Base-by-base conservation (phyloP, 2,113 vertebrate genomes). In the Myiopsitta monachus region DNA sequence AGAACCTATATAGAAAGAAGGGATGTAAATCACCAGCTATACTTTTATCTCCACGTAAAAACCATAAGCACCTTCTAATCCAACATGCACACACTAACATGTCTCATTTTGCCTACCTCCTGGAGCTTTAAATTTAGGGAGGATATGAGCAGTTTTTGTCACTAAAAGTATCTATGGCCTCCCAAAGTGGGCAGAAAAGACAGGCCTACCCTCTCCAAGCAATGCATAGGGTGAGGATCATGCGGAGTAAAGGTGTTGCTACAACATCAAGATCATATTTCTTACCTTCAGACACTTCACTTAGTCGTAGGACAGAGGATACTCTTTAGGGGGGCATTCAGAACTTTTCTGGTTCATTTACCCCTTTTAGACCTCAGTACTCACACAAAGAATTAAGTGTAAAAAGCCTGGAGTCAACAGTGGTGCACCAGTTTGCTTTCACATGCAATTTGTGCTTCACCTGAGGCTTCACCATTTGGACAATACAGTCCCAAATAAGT, bases 191-290 rank as follows among this genome's bases (percentile, higher is more conserved):
- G 49, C 13, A 49, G 16, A 19, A 16, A 63, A 14, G 31, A 14
- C 28, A 67, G 51, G 55, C 7, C 12, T 28, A 27, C 18, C 18
- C 23, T 23, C 18, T 14, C 67, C 43, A 87, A 70, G 26, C 27
- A 83, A 31, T 0, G 9, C 46, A 70, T 0, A 36, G 30, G 14
- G 51, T 10, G 28, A 72, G 11, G 14, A 38, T 33, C 39, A 46
- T 1, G 26, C 11, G 46, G 36, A 77, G 12, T 26, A 24, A 22
- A 15, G 12, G 27, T 11, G 11, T 36, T 75, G 41, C 64, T 54
- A 7, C 3, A n/a, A 8, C 4, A 36, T 9, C 21, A 31, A 76
- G 33, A 22, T 27, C 47, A 6, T 10, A 27, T 21, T 61, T 14
- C 38, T 82, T 30, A 52, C 24, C 41, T 67, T 63, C 59, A 76